Conservation (phyloP, 2,888 invertebrate genomes). For the Heliconius hortense region DNA sequence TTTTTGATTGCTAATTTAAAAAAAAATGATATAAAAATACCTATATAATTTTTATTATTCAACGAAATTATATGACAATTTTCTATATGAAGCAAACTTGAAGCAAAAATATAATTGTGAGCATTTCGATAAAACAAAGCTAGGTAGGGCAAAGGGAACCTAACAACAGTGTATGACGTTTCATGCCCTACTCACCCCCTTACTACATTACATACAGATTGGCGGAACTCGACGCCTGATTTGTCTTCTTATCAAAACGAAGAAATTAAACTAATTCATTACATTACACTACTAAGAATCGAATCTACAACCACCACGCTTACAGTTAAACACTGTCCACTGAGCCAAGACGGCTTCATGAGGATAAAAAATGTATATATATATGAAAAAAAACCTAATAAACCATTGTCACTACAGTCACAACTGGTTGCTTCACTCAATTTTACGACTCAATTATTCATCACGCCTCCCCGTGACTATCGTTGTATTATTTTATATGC, state of each 20-base stretch:
- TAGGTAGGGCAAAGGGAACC: too few relatives aligned
- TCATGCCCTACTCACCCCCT: too few relatives aligned
- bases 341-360: neutral
- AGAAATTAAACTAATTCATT: too few relatives aligned
- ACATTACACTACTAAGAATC: neutral
- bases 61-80: too few relatives aligned
- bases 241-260: neutral
- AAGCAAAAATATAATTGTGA: too few relatives aligned
- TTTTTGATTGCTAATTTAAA: too few relatives aligned
- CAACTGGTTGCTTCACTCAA: constrained; percentile 22
- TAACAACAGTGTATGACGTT: too few relatives aligned
- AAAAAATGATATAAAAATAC: too few relatives aligned
- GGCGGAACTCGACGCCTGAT: neutral
- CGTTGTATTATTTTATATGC: neutral
- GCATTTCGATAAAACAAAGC: too few relatives aligned
- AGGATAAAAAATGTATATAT: neutral
- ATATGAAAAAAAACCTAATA: constrained; percentile 6
- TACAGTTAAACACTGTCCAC: neutral
- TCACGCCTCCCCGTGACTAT: constrained; percentile 17
- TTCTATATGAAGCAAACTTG: too few relatives aligned
- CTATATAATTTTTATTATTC: too few relatives aligned
- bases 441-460: constrained; percentile 31
- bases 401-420: constrained; percentile 17
- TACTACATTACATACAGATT: neutral
- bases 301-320: neutral